Evolutionary conservation across 2,888 invertebrate genomes (phyloP), one percentile per base, ranked within the genome.

Genomic region (Sabellastarte sp.): DNA sequence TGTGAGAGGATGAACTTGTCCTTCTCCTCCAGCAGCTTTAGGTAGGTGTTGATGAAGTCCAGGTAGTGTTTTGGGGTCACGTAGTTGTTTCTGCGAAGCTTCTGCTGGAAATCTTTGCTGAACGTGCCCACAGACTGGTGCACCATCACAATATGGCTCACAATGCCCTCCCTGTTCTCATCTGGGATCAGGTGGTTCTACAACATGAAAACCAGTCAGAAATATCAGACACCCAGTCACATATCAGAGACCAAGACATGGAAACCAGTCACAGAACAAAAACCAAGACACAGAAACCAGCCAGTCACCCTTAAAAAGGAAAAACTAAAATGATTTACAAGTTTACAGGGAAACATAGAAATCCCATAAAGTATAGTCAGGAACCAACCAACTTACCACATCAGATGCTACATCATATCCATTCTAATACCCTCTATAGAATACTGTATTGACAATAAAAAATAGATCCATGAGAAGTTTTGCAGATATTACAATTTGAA

Each of bases 41-140:
- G 79, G 78, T 94, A 95, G 1, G 89, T 90, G 61, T 89, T 88
- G 63, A 95, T 90, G 77, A 88, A 94, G 83, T 95, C 94, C 78
- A 95, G 86, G 81, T 93, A 95, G 78, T 95, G 93, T 74, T 93
- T 94, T 0, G 95, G 95, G 0, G 95, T 95, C 1, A 95, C 93
- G 81, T 90, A 94, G 84, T 93, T 94, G 80, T 88, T 90, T 15
- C 94, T 86, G 24, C 93, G 87, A 59, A 93, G 84, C 66, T 91
- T 90, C 64, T 88, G 83, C 30, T 88, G 84, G 79, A 93, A 95
- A 70, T 91, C 90, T 0, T 79, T 78, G 0, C 91, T 90, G 82
- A 91, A 93, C 0, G 86, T 82, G 50, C 88, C 88, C 4, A 93
- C 89, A 0, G 89, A 88, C 75, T 88, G 87, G 80, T 95, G 95